phyloP scores from a whole-genome alignment of 2,888 invertebrate species.

The Heliconius hortense region DNA sequence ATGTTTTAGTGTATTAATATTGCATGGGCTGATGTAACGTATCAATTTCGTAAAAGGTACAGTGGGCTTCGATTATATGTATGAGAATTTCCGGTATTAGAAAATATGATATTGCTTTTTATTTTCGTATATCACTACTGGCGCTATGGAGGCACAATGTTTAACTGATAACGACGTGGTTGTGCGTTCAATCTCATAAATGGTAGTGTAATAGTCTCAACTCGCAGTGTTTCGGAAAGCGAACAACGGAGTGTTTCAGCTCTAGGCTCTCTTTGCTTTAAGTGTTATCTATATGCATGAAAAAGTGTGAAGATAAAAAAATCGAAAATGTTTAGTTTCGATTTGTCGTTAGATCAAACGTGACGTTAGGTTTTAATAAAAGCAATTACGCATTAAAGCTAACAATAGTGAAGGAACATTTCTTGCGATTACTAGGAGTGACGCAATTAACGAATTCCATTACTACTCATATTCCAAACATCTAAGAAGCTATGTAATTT shows the following conservation, averaged over 20 bases:
- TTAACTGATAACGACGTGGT: neutral
- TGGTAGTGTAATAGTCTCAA: too few relatives aligned
- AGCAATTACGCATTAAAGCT: too few relatives aligned
- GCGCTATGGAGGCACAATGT: neutral
- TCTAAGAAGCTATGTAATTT: too few relatives aligned
- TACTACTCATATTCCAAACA: too few relatives aligned
- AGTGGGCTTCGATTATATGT: conserved; percentile 4
- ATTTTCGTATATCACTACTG: neutral
- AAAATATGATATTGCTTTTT: conserved; percentile 1
- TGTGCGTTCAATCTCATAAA: neutral
- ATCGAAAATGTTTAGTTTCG: neutral
- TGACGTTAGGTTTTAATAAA: neutral
- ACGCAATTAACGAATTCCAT: too few relatives aligned
- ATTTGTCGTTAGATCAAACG: neutral
- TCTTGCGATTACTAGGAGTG: too few relatives aligned
- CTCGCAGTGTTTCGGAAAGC: too few relatives aligned
- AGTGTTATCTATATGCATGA: neutral
- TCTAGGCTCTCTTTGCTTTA: too few relatives aligned
- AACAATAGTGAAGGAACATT: too few relatives aligned
- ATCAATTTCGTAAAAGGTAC: conserved; percentile 42
- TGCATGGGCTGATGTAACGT: conserved; percentile 39
- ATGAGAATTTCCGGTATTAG: neutral
- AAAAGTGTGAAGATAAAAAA: neutral
- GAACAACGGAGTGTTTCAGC: too few relatives aligned
- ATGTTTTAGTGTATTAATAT: conserved; percentile 45